Base-by-base conservation (phyloP, 64 coral and sea anemone genomes). In the Montipora foliosa region DNA sequence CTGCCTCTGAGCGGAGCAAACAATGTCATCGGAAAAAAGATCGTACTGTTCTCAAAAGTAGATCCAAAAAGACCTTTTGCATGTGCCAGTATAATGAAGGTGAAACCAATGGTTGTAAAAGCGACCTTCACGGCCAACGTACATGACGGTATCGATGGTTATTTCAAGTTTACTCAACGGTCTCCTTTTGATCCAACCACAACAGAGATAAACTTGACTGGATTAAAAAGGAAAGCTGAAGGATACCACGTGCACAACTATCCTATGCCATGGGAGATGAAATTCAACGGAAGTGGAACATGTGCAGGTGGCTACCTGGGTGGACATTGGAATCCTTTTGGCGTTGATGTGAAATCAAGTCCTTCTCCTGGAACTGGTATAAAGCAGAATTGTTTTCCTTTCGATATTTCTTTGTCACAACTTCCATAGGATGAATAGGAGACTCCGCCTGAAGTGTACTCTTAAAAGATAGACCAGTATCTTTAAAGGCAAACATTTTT, bases 241-340 rank as follows among this genome's bases (percentile, higher is more conserved):
- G 96, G 96, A 8, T 97, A 81, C 16, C 96, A 97, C 13, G 90
- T 97, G 0, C 96, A 97, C 70, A 74, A 97, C 24, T 97, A 87
- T 86, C 93, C 93, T 47, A 97, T 92, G 45, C 96, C 96, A 19
- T 53, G 79, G 59, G 80, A 97, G 8, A 88, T 92, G 78, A 49
- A 46, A 4, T 91, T 89, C 9, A 78, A 68, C 24, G 93, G 89
- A 51, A 79, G 52, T 57, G 77, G 49, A 58, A 79, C 84, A 1
- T 97, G 96, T 53, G 94, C 93, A 21, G 22, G 8, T 10, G 46
- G 6, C 19, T 13, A 78, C 11, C 84, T 87, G 21, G 96, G 96
- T 9, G 93, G 78, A 13, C 96, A 97, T 37, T 24, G 24, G 24
- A 24, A 24, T 24, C 96, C 96, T 45, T 97, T 90, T 84, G 78